Evolutionary conservation across 2,888 invertebrate genomes (phyloP), one percentile per base, ranked within the genome.

Genomic region (Ochropacha duplaris): DNA sequence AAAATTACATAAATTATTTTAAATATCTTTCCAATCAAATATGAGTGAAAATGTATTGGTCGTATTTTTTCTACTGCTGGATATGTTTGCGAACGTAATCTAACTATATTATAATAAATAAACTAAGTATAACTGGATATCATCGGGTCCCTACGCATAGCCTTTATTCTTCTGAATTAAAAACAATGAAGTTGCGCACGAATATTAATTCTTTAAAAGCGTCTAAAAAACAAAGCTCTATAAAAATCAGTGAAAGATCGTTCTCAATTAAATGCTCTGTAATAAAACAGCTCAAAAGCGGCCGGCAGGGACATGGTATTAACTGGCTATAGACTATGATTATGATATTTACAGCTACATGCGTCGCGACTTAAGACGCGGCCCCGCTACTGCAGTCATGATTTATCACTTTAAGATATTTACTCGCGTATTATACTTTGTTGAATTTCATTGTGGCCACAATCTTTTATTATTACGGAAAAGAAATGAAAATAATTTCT

Each of bases 331-430:
- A 90, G 88, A 78, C 79, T 86, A 83, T 86, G 88, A 92, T 91
- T 92, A 91, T 91, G 90, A 91, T 91, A 90, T 91, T 91, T 89
- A 90, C 90, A 81, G 82, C 87, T 84, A 80, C 83, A 86, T 77
- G 85, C 83, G 77, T 83, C 71, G 65, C 12, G 76, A 63, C 66
- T 86, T 87, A 88, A 86, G 81, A 74, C 67, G 63, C 75, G 64
- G 78, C 83, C 71, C 69, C 80, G 65, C 69, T 70, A 66, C 59
- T 52, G 65, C 72, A 70, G 65, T 57, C 57, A 54, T 44, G 28
- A 50, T 51, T 49, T 22, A 56, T 60, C 12, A 56, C 31, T 19
- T 44, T 19, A 44, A 19, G 19, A 19, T 44, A 16, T 14, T 31
- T 50, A 28, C 24, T 36, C 16, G 50, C 12, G 6, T 14, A 31